Percentiles rank a stretch among this genome's conserved stretches.
phyloP scores from a whole-genome alignment of 2,113 vertebrate genomes.

The Zosterops pallidus region DNA sequence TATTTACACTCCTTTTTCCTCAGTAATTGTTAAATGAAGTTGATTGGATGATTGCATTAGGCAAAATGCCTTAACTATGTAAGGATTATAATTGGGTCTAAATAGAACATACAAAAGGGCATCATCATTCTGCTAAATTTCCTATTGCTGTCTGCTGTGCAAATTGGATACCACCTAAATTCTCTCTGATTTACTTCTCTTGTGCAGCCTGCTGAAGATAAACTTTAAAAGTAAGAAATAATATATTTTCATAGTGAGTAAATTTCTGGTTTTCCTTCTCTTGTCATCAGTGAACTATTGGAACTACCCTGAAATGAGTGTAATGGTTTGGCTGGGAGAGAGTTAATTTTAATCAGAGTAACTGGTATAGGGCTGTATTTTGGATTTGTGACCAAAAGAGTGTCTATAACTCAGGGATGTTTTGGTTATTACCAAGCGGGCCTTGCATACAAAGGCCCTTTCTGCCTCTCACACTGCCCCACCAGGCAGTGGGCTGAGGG shows the following conservation, averaged over 20 bases:
- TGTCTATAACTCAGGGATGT: neutral
- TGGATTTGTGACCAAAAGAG: neutral
- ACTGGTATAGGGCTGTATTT: neutral
- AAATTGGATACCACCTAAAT: neutral
- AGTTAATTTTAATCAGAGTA: neutral
- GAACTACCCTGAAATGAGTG: neutral
- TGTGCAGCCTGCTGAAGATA: neutral
- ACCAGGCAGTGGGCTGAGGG: accelerated
- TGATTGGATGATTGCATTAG: neutral
- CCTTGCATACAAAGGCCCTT: neutral
- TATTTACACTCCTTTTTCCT: neutral
- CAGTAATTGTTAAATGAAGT: neutral
- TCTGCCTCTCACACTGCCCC: accelerated
- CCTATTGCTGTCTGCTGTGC: neutral
- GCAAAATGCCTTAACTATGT: neutral
- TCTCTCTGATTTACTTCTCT: neutral
- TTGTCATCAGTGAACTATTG: neutral
- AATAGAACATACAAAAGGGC: neutral
- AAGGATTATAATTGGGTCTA: neutral
- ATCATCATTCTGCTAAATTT: neutral
- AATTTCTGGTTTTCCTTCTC: neutral
- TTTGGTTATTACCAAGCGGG: neutral
- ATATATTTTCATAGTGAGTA: neutral
- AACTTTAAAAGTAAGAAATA: neutral
- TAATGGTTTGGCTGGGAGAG: neutral